A percentile compares a stretch with the other conserved stretches of the same genome.
phyloP scores from a whole-genome alignment of 2,888 invertebrate genomes.

The Harpalus rufipes region DNA sequence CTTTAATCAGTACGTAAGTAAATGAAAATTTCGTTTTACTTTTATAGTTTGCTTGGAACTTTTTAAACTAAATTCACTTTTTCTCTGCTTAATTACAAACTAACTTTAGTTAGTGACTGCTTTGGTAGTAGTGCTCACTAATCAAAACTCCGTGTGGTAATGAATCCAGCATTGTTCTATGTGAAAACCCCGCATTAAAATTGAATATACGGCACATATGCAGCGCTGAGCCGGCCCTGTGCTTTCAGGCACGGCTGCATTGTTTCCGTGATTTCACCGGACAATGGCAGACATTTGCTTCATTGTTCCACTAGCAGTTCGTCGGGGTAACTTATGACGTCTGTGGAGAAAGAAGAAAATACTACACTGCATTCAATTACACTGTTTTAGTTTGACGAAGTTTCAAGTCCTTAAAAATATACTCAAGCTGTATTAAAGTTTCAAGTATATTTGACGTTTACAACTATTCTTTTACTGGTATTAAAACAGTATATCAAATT shows the following conservation, averaged over 20 bases:
- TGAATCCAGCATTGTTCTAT: constrained; percentile 55
- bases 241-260: constrained; percentile 55
- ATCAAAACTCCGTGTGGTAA: constrained; percentile 43
- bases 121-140: background rate
- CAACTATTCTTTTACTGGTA: background rate
- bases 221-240: constrained; percentile 43
- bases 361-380: background rate
- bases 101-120: background rate
- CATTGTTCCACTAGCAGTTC: constrained; percentile 56
- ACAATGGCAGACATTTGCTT: constrained; percentile 64
- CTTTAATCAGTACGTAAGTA: too few relatives aligned
- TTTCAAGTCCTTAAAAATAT: background rate
- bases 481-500: background rate
- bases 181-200: constrained; percentile 58
- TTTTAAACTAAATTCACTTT: background rate
- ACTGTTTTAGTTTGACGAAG: background rate
- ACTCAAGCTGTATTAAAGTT: background rate
- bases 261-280: constrained; percentile 61
- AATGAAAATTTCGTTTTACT: too few relatives aligned
- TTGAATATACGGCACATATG: constrained; percentile 61
- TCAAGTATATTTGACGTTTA: background rate
- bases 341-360: constrained; percentile 30
- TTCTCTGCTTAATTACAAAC: background rate
- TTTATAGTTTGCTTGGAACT: too few relatives aligned
- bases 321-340: constrained; percentile 60